Base-by-base conservation (phyloP, 2,888 invertebrate genomes). In the Urechis unicinctus region DNA sequence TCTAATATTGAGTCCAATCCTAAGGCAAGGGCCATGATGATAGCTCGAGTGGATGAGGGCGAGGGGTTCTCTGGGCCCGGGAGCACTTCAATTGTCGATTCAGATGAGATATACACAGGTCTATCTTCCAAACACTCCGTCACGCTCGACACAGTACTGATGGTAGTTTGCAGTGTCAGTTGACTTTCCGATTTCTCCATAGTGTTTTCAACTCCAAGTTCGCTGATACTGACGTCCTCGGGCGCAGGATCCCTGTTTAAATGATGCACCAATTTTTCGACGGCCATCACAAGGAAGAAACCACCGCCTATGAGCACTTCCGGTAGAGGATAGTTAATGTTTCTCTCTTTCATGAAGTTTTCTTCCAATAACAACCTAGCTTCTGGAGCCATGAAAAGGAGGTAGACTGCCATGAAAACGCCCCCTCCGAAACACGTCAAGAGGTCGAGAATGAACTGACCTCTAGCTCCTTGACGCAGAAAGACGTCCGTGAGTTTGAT, bases 351-450 rank as follows among this genome's bases (percentile, higher is more conserved):
- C 46, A 50, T 48, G n/a, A 57, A 21, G n/a, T 22, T 36, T 3
- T 6, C 21, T 9, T 48, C 53, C 21, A 54, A 26, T 2, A 57
- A 29, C 5, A 28, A 43, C 24, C 48, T 50, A 22, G 55, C 55
- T 24, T 57, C 59, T 1, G 59, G 57, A 2, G 50, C 46, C 52
- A 47, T 51, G 45, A 53, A 51, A 9, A 59, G 46, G 25, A 59
- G 50, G 24, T 54, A 53, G 1, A 55, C 42, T 1, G 53, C 56
- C 0, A 59, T 52, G 46, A 59, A 59, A 28, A 59, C 54, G 6
- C 59, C 59, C 4, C 59, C 59, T n/a, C 57, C 55, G 42, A 59
- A 59, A 41, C 59, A 59, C n/a, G 45, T 56, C 25, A 59, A 28
- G 30, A 50, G 36, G 36, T 46, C 47, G 44, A 59, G 46, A 26